These are phyloP conservation scores for Characodon lateralis DNA, from an alignment of 2,797 vertebrate genomes.

Conservation along the genomic window DNA sequence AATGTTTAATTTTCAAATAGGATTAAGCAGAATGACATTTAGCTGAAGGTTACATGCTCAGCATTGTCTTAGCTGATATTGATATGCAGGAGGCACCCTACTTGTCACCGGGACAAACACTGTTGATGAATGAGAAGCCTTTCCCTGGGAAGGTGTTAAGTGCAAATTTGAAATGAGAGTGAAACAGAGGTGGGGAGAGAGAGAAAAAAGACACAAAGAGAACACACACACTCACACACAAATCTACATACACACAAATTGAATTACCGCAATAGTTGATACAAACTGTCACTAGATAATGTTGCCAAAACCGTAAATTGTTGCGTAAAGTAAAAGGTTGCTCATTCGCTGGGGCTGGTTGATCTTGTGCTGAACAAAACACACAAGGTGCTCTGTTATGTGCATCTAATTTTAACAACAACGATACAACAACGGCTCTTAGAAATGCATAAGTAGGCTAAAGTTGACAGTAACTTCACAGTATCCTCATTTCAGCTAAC, in stretches of 20 bases:
- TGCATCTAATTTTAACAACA: slow-evolving; percentile 70
- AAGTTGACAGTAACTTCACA: slow-evolving; percentile 80
- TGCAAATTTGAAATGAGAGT: slow-evolving; percentile 84
- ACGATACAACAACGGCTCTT: slow-evolving; percentile 70
- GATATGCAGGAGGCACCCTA: slow-evolving; percentile 85
- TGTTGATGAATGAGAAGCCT: slow-evolving; percentile 87
- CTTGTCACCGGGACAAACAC: slow-evolving; percentile 88
- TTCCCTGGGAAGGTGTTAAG: slow-evolving; percentile 87
- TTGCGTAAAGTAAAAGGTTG: slow-evolving; percentile 61
- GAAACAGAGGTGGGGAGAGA: slow-evolving; percentile 55
- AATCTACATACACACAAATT: slow-evolving; percentile 31
- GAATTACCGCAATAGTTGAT: slow-evolving; percentile 73
- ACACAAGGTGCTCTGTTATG: slow-evolving; percentile 50
- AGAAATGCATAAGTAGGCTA: slow-evolving; percentile 76
- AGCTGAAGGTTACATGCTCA: slow-evolving; percentile 88
- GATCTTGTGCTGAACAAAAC: slow-evolving; percentile 59
- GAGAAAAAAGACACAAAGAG: slow-evolving; percentile 21
- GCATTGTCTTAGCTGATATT: slow-evolving; percentile 89
- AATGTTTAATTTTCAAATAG: slow-evolving; percentile 92
- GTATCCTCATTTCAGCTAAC: slow-evolving; percentile 78
- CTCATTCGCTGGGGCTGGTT: slow-evolving; percentile 57
- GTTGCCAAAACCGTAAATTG: slow-evolving; percentile 78
- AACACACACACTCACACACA: slow-evolving; percentile 26
- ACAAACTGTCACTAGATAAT: slow-evolving; percentile 73
- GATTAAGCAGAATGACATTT: slow-evolving; percentile 92